Percentiles rank a stretch among this genome's conserved stretches.
Evolutionary conservation across 2,888 invertebrate genomes (phyloP).

Genomic region (Miltochrista miniata): DNA sequence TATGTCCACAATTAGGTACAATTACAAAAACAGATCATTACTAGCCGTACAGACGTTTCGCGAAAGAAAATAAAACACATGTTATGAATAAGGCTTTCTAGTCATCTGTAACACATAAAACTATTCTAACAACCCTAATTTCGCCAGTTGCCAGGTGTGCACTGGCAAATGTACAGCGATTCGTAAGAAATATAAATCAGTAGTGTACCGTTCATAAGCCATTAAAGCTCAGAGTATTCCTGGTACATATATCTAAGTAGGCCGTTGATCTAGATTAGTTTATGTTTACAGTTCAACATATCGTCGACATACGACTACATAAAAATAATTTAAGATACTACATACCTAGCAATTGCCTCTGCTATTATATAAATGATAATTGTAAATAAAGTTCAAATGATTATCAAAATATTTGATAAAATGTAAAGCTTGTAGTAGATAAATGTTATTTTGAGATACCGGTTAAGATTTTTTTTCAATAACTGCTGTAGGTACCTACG

Average conservation of each 20-base stretch:
- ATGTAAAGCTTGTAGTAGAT: not conserved
- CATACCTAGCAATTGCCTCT: not conserved
- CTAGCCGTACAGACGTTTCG: too few species aligned
- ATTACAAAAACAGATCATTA: too few species aligned
- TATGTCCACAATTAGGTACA: too few species aligned
- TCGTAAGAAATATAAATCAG: constrained; percentile 34
- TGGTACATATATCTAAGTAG: constrained; percentile 21
- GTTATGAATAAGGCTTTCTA: not conserved
- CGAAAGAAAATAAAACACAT: too few species aligned
- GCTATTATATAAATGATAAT: not conserved
- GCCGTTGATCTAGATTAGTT: constrained; percentile 30
- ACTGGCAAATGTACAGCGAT: constrained; percentile 28
- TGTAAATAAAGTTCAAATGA: not conserved
- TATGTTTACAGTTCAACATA: constrained; percentile 19
- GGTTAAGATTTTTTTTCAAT: not conserved
- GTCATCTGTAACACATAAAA: not conserved
- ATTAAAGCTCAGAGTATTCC: constrained; percentile 22
- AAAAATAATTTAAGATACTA: not conserved
- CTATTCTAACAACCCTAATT: constrained; percentile 21
- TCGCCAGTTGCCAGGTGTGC: constrained; percentile 32
- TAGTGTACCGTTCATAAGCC: constrained; percentile 26
- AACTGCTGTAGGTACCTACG: not conserved
- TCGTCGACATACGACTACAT: not conserved
- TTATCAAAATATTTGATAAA: not conserved
- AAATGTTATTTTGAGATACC: not conserved